Percentiles rank a stretch among this genome's conserved stretches.
Evolutionary conservation across 2,888 invertebrate species (phyloP).

Genomic region (Bombylius major): DNA sequence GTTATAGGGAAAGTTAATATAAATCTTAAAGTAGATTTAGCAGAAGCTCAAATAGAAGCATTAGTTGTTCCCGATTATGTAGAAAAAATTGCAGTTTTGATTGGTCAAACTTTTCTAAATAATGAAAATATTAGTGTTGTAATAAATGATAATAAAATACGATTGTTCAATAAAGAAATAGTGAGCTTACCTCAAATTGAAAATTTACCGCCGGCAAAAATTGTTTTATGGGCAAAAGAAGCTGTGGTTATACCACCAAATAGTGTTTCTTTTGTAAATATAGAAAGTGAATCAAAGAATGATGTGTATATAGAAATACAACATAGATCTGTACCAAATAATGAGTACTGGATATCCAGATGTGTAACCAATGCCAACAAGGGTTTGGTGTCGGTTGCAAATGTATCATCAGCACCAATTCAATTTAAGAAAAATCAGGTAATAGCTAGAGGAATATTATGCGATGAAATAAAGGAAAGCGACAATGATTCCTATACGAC

Average conservation of each 20-base stretch:
- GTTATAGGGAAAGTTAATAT: neutral
- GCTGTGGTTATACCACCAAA: neutral
- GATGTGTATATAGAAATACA: neutral
- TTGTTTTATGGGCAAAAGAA: neutral
- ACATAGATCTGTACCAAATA: neutral
- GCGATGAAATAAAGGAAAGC: no score
- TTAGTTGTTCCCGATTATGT: neutral
- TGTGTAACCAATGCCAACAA: neutral
- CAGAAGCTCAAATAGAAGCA: neutral
- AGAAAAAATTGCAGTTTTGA: neutral
- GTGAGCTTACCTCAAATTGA: no score
- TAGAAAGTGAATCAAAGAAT: neutral
- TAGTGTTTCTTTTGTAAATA: neutral
- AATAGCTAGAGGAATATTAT: neutral
- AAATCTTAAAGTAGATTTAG: neutral
- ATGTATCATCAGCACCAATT: no score
- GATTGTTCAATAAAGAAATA: neutral
- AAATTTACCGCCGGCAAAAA: neutral
- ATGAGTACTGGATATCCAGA: neutral
- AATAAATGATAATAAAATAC: neutral
- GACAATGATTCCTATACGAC: no score
- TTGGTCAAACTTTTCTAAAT: neutral
- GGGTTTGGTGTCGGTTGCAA: no score
- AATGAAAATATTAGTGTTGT: neutral
- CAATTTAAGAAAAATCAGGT: no score